These are phyloP conservation scores for Hystrix brachyura DNA, from an alignment of 2,113 vertebrate genomes.

Conservation along the genomic window DNA sequence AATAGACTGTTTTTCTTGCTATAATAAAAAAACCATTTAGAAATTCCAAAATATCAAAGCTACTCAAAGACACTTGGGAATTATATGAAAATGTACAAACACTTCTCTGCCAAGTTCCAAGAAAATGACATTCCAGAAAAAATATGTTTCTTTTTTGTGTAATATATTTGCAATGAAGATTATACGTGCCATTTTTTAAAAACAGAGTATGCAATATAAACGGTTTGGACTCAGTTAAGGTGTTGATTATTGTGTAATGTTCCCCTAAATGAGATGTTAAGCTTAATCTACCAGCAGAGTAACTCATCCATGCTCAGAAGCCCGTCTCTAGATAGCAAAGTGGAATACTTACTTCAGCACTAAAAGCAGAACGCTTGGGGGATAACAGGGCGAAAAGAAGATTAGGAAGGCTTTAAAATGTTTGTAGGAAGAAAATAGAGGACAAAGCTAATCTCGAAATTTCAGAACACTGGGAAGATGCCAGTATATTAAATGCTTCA, in stretches of 20 bases:
- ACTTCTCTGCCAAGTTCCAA: background rate
- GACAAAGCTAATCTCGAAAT: background rate
- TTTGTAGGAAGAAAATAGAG: slow-evolving; percentile 69
- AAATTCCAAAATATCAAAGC: background rate
- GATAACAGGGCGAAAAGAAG: slow-evolving; percentile 17
- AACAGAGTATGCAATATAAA: background rate
- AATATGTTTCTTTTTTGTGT: slow-evolving; percentile 16
- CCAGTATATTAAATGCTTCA: slow-evolving; percentile 1
- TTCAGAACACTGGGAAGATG: background rate
- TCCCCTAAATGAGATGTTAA: slow-evolving; percentile 1
- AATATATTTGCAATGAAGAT: slow-evolving; percentile 4
- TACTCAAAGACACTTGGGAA: slow-evolving; percentile 6
- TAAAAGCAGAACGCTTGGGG: background rate
- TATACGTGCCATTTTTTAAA: background rate
- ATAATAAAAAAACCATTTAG: background rate
- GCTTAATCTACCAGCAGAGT: slow-evolving; percentile 30
- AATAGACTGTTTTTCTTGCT: background rate
- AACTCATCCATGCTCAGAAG: slow-evolving; percentile 31
- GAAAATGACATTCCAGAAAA: slow-evolving; percentile 49
- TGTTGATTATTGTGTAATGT: slow-evolving; percentile 57
- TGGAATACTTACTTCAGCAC: slow-evolving; percentile 49
- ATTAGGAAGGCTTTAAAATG: slow-evolving; percentile 47
- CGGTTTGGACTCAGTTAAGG: background rate
- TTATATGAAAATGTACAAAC: background rate
- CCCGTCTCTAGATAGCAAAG: slow-evolving; percentile 58